These are phyloP conservation scores for Thysanoteuthis rhombus DNA, from an alignment of 2,888 invertebrate genomes.

Conservation along the genomic window DNA sequence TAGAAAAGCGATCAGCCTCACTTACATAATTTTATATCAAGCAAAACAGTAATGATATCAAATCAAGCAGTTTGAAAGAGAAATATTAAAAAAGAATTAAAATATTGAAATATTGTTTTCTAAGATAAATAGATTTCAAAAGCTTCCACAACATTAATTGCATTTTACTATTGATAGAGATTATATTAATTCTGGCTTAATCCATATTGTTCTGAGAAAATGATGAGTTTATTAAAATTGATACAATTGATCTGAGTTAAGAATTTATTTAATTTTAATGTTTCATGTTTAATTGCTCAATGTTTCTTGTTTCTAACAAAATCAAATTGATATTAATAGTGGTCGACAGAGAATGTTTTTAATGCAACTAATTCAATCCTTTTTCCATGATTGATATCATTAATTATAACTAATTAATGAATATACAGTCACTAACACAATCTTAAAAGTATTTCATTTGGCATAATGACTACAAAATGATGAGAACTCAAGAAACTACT, in stretches of 20 bases:
- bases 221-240: background rate
- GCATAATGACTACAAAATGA: background rate
- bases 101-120: too few relatives aligned
- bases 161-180: background rate
- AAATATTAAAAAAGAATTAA: too few relatives aligned
- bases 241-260: background rate
- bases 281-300: background rate
- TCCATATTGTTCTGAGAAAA: background rate
- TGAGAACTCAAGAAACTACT: background rate
- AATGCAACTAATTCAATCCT: background rate
- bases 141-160: too few relatives aligned
- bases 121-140: too few relatives aligned
- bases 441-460: background rate
- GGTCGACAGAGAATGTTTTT: background rate
- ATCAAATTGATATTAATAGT: background rate
- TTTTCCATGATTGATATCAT: background rate
- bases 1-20: background rate
- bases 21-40: background rate
- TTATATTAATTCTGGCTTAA: background rate
- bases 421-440: background rate
- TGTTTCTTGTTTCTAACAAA: background rate
- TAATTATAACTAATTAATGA: background rate
- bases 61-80: too few relatives aligned
- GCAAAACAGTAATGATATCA: background rate
- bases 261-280: too few relatives aligned